These are phyloP conservation scores for Agriopis aurantiaria DNA, from an alignment of 2,888 invertebrate genomes.

Conservation along the genomic window DNA sequence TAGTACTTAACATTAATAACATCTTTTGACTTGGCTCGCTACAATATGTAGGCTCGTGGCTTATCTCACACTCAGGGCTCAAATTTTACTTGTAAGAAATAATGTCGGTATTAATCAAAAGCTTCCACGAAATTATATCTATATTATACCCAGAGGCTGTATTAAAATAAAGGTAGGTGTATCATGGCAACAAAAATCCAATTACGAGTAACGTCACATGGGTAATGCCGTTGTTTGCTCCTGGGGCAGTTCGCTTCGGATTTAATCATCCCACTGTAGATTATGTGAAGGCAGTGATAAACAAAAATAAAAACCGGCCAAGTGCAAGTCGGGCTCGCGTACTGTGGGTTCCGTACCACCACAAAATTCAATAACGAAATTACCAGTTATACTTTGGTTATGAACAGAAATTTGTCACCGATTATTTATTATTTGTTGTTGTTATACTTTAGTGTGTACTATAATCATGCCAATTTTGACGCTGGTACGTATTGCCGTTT, in stretches of 20 bases:
- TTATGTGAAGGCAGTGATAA: conserved; percentile 30
- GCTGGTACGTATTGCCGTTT: no score
- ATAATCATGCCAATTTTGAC: no score
- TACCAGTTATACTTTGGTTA: no score
- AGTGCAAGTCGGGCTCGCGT: no score
- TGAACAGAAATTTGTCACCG: no score
- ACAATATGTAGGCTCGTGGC: conserved; percentile 7
- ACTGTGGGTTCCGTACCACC: no score
- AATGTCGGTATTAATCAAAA: conserved; percentile 29
- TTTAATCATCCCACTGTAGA: conserved; percentile 46
- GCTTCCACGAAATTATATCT: conserved; percentile 31
- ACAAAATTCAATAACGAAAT: no score
- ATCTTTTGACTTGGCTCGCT: no score
- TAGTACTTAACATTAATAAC: no score
- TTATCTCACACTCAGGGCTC: conserved; percentile 22
- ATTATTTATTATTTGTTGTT: no score
- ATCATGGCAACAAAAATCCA: conserved; percentile 61
- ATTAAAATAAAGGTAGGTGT: conserved; percentile 36
- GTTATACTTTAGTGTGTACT: no score
- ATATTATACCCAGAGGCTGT: conserved; percentile 27
- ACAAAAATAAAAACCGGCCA: not conserved
- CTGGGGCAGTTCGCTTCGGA: conserved; percentile 53
- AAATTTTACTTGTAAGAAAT: conserved; percentile 11
- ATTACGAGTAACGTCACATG: conserved; percentile 61
- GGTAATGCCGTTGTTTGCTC: conserved; percentile 57